Evolutionary conservation across 2,797 vertebrate genomes (phyloP).

Genomic region (Pangasius sanitwongsei): DNA sequence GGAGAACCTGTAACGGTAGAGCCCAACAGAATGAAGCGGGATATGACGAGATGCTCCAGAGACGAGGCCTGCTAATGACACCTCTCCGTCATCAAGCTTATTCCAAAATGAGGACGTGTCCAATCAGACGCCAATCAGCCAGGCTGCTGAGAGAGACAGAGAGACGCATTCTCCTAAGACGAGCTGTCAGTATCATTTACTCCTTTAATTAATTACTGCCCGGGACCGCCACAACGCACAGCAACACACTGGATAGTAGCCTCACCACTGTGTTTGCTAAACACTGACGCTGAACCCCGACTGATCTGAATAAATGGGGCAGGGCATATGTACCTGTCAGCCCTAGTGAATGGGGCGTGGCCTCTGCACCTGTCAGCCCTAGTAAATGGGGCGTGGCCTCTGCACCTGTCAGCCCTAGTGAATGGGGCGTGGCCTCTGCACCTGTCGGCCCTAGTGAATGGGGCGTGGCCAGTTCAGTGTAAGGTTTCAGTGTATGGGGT

Average conservation of each 20-base stretch:
- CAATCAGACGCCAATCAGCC: background rate
- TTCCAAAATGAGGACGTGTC: constrained; percentile 18
- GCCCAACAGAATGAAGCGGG: background rate
- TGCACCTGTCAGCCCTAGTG: background rate
- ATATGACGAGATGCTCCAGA: background rate
- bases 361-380: background rate
- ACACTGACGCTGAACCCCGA: background rate
- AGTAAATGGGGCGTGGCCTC: background rate
- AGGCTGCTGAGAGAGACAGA: background rate
- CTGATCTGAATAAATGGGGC: background rate
- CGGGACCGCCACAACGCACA: background rate
- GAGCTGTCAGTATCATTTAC: constrained; percentile 16
- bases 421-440: background rate
- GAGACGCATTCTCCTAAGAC: background rate
- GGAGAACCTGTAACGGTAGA: background rate
- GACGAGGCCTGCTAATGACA: background rate
- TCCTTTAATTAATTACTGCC: constrained; percentile 13
- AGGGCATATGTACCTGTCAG: too few species aligned
- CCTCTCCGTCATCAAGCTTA: background rate
- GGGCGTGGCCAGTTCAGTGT: background rate
- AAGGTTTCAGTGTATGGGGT: background rate
- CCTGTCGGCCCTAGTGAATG: background rate
- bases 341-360: rapidly evolving
- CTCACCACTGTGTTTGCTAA: background rate
- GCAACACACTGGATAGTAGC: background rate